These are phyloP conservation scores for Coendou prehensilis DNA, from an alignment of 2,797 vertebrate species.

Conservation along the genomic window DNA sequence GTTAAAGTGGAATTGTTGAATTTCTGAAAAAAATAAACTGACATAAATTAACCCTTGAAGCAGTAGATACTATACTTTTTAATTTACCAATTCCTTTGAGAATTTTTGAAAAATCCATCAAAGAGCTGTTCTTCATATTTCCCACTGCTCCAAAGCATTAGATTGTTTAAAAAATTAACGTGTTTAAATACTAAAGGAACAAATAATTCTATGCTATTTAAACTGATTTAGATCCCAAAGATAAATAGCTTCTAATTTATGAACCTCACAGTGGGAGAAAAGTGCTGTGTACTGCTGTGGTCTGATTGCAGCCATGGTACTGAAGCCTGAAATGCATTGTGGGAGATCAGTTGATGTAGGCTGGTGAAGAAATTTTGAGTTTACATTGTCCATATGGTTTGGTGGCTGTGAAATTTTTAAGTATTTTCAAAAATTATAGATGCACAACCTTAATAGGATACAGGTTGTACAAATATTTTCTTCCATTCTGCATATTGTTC, in stretches of 20 bases:
- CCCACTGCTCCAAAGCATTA: neutral
- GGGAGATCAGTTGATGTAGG: neutral
- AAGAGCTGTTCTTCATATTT: neutral
- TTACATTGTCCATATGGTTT: neutral
- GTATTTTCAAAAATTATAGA: neutral
- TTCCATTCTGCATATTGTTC: neutral
- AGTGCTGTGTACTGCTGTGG: neutral
- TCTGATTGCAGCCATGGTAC: neutral
- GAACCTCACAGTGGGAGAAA: neutral
- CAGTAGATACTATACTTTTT: neutral
- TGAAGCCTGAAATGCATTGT: neutral
- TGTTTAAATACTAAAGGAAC: neutral
- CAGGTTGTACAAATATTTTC: neutral
- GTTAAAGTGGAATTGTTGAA: neutral
- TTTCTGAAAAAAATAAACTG: neutral
- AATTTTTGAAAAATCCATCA: neutral
- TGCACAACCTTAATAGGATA: neutral
- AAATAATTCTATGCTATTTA: neutral
- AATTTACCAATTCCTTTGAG: neutral
- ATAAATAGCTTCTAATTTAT: neutral
- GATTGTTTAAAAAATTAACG: neutral
- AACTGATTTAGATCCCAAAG: neutral
- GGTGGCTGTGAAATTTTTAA: neutral
- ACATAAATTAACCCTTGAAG: neutral
- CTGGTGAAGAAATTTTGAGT: neutral